Base-by-base conservation (phyloP, 2,888 invertebrate genomes). In the Ectemnius cavifrons region DNA sequence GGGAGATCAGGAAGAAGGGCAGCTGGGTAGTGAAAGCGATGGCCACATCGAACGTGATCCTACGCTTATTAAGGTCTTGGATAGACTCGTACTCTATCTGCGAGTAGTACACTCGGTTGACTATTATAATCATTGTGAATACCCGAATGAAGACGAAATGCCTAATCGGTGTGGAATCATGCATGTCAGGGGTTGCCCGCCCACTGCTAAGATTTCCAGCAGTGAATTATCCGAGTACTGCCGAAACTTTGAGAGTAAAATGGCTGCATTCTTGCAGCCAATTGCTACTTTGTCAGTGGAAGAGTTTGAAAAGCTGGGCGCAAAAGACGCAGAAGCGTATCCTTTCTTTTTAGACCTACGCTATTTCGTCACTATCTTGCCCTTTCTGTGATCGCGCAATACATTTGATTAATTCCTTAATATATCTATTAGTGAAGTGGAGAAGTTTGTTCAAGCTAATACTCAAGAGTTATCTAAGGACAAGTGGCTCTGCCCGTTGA, bases 111-210 rank as follows among this genome's bases (percentile, higher is more conserved):
- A 99, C 91, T 99, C 99, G 0, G 96, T 99, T 66, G 99, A 99
- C 91, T 99, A 98, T 91, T 99, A 99, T 92, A 99, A 99, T 92
- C 98, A 98, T 88, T 98, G 98, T 88, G 99, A 99, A 89, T 99
- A 99, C 92, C 98, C 99, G 0, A 98, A 98, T 86, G 99, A 99
- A 91, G 99, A 99, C 90, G 98, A 99, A 91, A 99, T 99, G 99
- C 99, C 99, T 0, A 99, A 99, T 91, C 94, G 98, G 49, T 98
- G 99, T 91, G 99, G 99, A 11, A 98, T 99, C 82, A 97, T 99
- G 93, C 99, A 99, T 89, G 98, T 98, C 0, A 94, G 99, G 62
- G 98, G 98, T 2, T 95, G 95, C 11, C 94, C 97, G 0, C 98
- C 98, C 0, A 93, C 94, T 8, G 95, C 95, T 67, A 97, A 97